Conservation (phyloP, 2,113 vertebrate species). For the Raphicerus campestris region DNA sequence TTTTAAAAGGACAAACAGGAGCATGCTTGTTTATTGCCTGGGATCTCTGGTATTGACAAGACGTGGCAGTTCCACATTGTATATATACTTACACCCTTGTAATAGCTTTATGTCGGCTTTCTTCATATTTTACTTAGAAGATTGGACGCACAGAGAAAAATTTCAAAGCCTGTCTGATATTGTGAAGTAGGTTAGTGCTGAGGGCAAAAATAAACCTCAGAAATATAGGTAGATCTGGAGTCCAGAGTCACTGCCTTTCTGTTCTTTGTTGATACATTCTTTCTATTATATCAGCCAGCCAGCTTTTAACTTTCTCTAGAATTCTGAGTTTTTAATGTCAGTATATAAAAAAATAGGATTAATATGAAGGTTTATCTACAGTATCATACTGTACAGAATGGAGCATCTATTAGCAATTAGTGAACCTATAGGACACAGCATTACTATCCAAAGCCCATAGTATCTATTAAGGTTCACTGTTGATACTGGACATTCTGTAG, state of each 20-base stretch:
- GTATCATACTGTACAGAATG: background rate
- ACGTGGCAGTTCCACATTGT: background rate
- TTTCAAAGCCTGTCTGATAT: background rate
- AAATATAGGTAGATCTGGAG: background rate
- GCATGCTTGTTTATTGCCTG: background rate
- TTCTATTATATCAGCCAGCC: background rate
- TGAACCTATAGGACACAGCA: background rate
- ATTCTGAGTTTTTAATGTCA: background rate
- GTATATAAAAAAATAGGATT: background rate
- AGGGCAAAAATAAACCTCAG: background rate
- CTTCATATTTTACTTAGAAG: background rate
- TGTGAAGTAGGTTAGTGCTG: background rate
- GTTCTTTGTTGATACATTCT: background rate
- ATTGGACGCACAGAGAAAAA: background rate
- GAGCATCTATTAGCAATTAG: background rate
- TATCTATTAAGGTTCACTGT: background rate
- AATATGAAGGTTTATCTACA: background rate
- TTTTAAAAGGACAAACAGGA: background rate
- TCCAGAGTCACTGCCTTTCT: background rate
- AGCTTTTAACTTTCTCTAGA: background rate
- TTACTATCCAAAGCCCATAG: background rate
- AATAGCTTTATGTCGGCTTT: background rate
- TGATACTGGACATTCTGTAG: background rate
- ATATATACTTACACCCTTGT: background rate
- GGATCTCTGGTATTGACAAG: background rate